Evolutionary conservation across 2,888 invertebrate genomes (phyloP), one percentile per base, ranked within the genome.

Genomic region (Lepidocyrtoides sp.): DNA sequence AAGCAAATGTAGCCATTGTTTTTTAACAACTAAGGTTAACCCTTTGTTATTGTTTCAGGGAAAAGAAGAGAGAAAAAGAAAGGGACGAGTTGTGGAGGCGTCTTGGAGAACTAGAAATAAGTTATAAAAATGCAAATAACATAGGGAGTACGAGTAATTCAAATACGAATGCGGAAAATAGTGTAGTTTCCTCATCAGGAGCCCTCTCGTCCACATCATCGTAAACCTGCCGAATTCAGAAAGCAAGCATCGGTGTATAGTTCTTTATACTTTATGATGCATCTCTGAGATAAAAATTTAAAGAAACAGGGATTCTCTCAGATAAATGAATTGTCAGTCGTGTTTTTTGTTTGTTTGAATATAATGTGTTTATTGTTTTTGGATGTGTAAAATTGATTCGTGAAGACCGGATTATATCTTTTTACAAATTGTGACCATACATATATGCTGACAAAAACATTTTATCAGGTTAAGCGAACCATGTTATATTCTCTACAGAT

Each of bases 81-180:
- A 96, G 99, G 95, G 98, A 98, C 95, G 99, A 99, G 96, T 96
- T 99, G 95, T 99, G 99, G 99, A 98, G 98, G 96, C 97, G 97
- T 96, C 96, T 98, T 96, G 97, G 97, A 95, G 98, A 98, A 96
- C 96, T 98, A 96, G 98, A 98, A 96, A 96, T 98, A 93, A 95
- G 95, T 94, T 95, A 95, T 93, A 94, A 95, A 93, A 93, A 94
- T 89, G 90, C 90, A 91, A 90, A 92, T 91, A 91, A 91, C 88
- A 72, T 92, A 92, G 92, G 89, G 89, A 91, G 84, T 92, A 91
- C 89, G 84, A 91, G 66, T 92, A 91, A 89, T 92, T 92, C 92
- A 85, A 92, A 92, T 89, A 89, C 88, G 88, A 91, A 84, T 89
- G 89, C 89, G 89, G 89, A 89, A 82, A 89, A 89, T 89, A 89